A percentile compares a stretch with the other conserved stretches of the same genome.
phyloP scores from a whole-genome alignment of 2,113 vertebrate species.

The Oophaga pumilio region DNA sequence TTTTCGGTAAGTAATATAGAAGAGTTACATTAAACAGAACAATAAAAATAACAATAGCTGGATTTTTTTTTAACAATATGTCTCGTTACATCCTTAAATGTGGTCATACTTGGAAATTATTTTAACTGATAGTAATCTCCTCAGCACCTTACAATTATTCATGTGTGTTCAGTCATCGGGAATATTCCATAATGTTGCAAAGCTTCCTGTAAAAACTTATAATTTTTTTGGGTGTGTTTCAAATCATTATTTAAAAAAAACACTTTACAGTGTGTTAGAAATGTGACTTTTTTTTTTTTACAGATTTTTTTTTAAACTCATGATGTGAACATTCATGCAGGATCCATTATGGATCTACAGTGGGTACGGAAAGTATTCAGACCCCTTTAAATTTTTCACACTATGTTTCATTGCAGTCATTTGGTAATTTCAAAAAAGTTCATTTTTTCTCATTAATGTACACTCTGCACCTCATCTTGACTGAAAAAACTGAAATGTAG shows the following conservation, averaged over 20 bases:
- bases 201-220: neutral
- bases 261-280: neutral
- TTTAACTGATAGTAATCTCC: constrained; percentile 11
- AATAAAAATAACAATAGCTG: neutral
- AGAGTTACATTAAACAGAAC: neutral
- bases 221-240: neutral
- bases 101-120: neutral
- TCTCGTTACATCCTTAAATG: neutral
- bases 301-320: no score
- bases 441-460: no score
- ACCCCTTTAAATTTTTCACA: no score
- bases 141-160: constrained; percentile 7
- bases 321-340: no score
- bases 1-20: neutral
- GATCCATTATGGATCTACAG: no score
- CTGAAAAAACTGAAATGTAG: no score
- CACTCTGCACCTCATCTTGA: no score
- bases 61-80: neutral
- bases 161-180: neutral
- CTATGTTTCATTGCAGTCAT: no score
- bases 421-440: no score
- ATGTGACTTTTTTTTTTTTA: no score
- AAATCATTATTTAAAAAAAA: neutral
- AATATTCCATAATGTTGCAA: constrained; percentile 2
- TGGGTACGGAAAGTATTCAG: no score